phyloP scores from a whole-genome alignment of 2,888 invertebrate genomes.

The Spilarctia lutea region DNA sequence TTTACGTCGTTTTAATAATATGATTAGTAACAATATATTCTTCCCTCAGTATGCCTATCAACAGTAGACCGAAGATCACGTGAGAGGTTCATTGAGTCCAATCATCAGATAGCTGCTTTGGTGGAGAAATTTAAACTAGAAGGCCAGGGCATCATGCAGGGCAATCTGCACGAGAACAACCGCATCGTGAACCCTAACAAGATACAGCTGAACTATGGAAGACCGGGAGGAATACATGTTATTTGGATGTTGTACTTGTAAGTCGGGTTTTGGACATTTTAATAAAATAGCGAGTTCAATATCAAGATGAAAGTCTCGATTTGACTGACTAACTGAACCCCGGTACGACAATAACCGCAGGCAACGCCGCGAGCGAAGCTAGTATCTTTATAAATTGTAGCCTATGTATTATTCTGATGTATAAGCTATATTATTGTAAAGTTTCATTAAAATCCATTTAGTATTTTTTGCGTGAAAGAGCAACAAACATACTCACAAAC shows the following conservation, averaged over 20 bases:
- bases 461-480: too few relatives aligned
- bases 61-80: conserved; percentile 90
- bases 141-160: conserved; percentile 92
- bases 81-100: conserved; percentile 97
- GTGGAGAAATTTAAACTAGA: conserved; percentile 97
- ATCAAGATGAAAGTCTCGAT: not conserved
- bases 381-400: too few relatives aligned
- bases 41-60: conserved; percentile 83
- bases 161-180: conserved; percentile 84
- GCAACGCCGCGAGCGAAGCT: too few relatives aligned
- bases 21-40: not conserved
- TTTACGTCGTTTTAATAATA: too few relatives aligned
- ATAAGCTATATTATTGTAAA: too few relatives aligned
- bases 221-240: conserved; percentile 89
- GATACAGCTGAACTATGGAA: conserved; percentile 91
- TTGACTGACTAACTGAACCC: too few relatives aligned
- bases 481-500: too few relatives aligned
- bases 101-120: conserved; percentile 95
- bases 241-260: conserved; percentile 90
- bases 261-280: conserved; percentile 55
- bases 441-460: too few relatives aligned
- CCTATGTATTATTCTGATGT: too few relatives aligned
- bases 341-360: too few relatives aligned
- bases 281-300: not conserved
- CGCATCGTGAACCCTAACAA: conserved; percentile 89